Base-by-base conservation (phyloP, 2,888 invertebrate genomes). In the Meganola albula region DNA sequence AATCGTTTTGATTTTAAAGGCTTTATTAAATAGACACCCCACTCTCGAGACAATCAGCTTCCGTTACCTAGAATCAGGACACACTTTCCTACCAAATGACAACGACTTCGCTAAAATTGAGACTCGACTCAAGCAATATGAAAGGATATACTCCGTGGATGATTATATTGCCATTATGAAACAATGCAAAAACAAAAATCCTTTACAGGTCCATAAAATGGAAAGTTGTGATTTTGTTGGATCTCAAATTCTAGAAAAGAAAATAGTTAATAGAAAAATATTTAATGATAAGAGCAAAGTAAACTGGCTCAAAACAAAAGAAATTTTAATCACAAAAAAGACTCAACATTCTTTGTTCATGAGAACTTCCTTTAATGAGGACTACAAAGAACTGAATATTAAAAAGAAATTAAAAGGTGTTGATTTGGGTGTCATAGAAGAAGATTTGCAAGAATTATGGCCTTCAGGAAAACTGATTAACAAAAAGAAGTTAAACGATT, bases 351-450 rank as follows among this genome's bases (percentile, higher is more conserved):
- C 31, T 9, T 24, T 31, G 12, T 31, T 31, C 12, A 31, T 31
- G 31, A 24, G 20, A 24, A 10, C 31, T 24, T 31, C 31, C 11
- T 31, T 24, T 8, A 25, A 31, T 9, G 31, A 31, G 12, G 31
- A 31, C 11, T 31, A 20, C 20, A 31, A 31, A 16, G 24, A 31
- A 13, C 25, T 31, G 13, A n/a, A 7, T 10, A 44, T 40, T 38
- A 49, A 34, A 7, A 24, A 27, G 28, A 34, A 29, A 23, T n/a
- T n/a, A n/a, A n/a, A n/a, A n/a, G n/a, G n/a, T n/a, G n/a, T n/a
- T n/a, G n/a, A n/a, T n/a, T n/a, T n/a, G n/a, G n/a, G n/a, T n/a
- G n/a, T n/a, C n/a, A n/a, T n/a, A n/a, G n/a, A n/a, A n/a, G n/a
- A n/a, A n/a, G n/a, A n/a, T n/a, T n/a, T n/a, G n/a, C n/a, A n/a